These are phyloP conservation scores for Percopsis omiscomaycus DNA, from an alignment of 2,797 vertebrate species.

Conservation along the genomic window DNA sequence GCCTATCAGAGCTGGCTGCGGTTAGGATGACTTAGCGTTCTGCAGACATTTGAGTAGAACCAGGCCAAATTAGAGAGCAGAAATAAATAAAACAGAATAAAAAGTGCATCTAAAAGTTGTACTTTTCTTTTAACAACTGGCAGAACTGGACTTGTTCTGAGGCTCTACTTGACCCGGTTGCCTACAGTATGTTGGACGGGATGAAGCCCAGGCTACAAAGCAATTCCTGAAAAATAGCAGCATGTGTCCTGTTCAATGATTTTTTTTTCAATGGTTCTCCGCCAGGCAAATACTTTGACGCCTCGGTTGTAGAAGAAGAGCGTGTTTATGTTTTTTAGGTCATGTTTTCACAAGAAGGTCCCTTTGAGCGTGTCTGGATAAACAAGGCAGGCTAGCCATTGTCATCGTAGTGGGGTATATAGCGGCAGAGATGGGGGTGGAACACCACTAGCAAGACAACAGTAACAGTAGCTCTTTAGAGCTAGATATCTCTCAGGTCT, in stretches of 20 bases:
- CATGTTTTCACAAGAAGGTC: not conserved
- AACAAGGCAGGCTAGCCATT: not conserved
- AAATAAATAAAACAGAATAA: slow-evolving; percentile 9
- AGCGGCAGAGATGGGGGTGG: not conserved
- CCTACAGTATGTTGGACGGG: not conserved
- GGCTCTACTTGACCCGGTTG: not conserved
- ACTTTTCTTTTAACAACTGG: not conserved
- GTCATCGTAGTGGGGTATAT: not conserved
- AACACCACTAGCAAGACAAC: slow-evolving; percentile 1
- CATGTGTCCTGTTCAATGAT: not conserved
- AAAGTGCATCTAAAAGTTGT: slow-evolving; percentile 7
- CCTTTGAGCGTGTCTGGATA: not conserved
- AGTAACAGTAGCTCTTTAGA: not conserved
- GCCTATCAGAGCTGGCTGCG: slow-evolving; percentile 34
- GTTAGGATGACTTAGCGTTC: slow-evolving; percentile 10
- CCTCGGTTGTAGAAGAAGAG: not conserved
- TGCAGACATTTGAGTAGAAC: slow-evolving; percentile 23
- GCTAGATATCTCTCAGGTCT: not conserved
- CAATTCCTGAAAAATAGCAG: not conserved
- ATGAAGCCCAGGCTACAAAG: not conserved
- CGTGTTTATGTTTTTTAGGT: not conserved
- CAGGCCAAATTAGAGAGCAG: slow-evolving; percentile 21
- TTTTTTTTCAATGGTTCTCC: not conserved
- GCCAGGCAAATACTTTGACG: too few relatives aligned
- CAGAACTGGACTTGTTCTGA: not conserved